Base-by-base conservation (phyloP, 2,113 vertebrate genomes). In the Anarhynchus alexandrinus region DNA sequence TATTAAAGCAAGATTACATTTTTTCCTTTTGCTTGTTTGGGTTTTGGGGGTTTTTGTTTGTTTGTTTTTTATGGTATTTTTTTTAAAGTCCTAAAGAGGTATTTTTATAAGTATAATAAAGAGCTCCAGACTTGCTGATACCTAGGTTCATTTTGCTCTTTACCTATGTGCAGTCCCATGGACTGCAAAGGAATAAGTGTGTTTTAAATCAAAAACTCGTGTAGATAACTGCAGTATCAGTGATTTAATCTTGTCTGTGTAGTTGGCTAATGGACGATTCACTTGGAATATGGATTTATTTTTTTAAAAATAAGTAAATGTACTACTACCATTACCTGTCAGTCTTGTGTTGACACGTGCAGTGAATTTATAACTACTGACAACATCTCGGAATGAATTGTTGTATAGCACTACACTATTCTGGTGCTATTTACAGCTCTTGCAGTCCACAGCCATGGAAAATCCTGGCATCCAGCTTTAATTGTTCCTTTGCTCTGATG, bases 111-210 rank as follows among this genome's bases (percentile, higher is more conserved):
- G 15, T 32, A 42, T 49, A 30, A 17, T n/a, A n/a, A n/a, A 54
- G 45, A 51, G 9, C 47, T 43, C 4, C 15, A 27, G 29, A 55
- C 8, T 43, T 51, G 2, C 73, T 13, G 15, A 20, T 73, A 36
- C 20, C 78, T 73, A 25, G 1, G 5, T 58, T 78, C 12, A 19
- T 70, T 54, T 64, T 74, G 11, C 47, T 93, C 32, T 29, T 86
- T 40, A 32, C 26, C 4, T 43, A 1, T 5, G 11, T 0, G 0
- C 8, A 59, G 7, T 59, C 22, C 18, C 4, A 18, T 15, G 17
- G 22, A 42, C 15, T 73, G 47, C 26, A 82, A 57, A 79, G 23
- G 34, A 36, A 42, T 66, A 61, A 8, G 3, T 42, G 21, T 51
- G 11, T 66, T 65, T 76, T 47, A 71, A 76, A 47, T 66, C 30